Base-by-base conservation (phyloP, 1,140 invertebrate genomes). In the Chionoecetes opilio region DNA sequence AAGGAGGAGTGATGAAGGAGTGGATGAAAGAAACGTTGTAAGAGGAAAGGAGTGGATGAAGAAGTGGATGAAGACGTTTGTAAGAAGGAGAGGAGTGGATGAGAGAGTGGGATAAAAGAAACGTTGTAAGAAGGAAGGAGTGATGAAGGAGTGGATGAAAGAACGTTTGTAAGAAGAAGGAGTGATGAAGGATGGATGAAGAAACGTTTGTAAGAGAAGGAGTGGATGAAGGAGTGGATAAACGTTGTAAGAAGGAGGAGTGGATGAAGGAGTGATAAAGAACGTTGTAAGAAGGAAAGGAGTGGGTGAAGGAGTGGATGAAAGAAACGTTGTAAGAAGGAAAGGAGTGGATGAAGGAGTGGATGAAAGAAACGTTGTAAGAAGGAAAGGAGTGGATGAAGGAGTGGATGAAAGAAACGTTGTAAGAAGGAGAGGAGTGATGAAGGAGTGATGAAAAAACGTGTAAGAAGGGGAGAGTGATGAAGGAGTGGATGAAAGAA, bases 371-470 rank as follows among this genome's bases (percentile, higher is more conserved):
- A 46, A 46, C 14, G 41, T 8, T 14, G 5, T 8, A 14, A 46
- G 5, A 46, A 46, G 41, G 5, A 46, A 5, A 46, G 5, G 14
- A 8, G 14, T 21, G 63, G n/a, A 26, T n/a, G 63, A 75, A 32
- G 34, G 85, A 87, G 85, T 34, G 85, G 34, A 32, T 34, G 85
- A 87, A 32, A 87, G 85, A 87, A 32, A 87, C 31, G 34, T 29
- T 34, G 85, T 34, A 32, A 87, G 85, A 87, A 32, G 34, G 85
- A 87, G 38, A 41, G 38, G 8, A 29, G 29, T 5, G 37, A 34
- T 26, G n/a, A 88, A 0, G 37, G 21, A 29, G 38, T 35, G 17
- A 41, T 26, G 37, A 8, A 88, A 31, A 17, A n/a, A 21, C 8
- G 17, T 63, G 53, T 14, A 9, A 14, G 41, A 14, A 46, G 14